Base-by-base conservation (phyloP, 2,113 vertebrate genomes). In the Ramphastos sulfuratus region DNA sequence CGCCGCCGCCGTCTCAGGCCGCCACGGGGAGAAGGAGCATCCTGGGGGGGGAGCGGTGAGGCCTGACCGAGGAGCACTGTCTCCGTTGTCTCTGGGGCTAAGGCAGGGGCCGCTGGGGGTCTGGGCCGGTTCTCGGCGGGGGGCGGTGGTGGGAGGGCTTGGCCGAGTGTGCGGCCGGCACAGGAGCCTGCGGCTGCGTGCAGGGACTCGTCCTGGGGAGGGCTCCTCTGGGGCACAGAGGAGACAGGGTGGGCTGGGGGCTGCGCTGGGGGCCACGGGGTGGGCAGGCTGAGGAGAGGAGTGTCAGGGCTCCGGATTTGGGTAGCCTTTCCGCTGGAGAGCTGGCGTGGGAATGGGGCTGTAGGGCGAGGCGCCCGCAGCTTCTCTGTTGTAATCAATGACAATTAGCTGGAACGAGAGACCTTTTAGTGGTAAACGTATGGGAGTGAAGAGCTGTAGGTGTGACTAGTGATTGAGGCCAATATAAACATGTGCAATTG, bases 341-440 rank as follows among this genome's bases (percentile, higher is more conserved):
- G 28, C 10, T 12, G 63, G 8, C 10, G 37, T 12, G 61, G 70
- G 33, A 92, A 3, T 33, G 31, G 63, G 63, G 17, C 4, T 3
- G 37, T 5, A 89, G 94, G 74, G 84, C 15, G 94, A 93, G 94
- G 84, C 79, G 21, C 15, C 30, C 10, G n/a, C 67, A 14, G 3
- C 30, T 25, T 10, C 23, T 33, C 39, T 91, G 87, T 55, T 65
- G 93, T 63, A 80, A 80, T 66, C 50, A 0, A 0, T 6, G 55
- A 21, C 7, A 65, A 8, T 85, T n/a, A 74, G 31, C 13, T 11
- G 5, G 56, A 37, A 50, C 7, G 78, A 24, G 44, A n/a, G 52
- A 63, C 74, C 0, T 9, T 44, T 60, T 5, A 4, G 77, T 54
- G 66, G 54, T 4, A 20, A 39, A 24, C 18, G 63, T 12, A 13